Evolutionary conservation across 2,113 vertebrate species (phyloP), one percentile per base, ranked within the genome.

Genomic region (Halcyon malimbica): DNA sequence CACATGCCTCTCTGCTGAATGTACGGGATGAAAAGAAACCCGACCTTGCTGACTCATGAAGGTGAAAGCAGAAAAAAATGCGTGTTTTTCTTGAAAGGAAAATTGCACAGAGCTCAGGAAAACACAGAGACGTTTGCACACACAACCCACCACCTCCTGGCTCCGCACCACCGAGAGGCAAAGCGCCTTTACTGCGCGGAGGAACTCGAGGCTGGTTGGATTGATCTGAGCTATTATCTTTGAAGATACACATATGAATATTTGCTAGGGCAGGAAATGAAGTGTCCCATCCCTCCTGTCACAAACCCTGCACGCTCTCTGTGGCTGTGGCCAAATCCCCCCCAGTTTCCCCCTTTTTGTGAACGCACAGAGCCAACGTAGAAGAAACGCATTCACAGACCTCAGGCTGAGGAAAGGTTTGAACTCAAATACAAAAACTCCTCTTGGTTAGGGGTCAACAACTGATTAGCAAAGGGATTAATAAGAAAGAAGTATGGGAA

Each of bases 251-350:
- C 1, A 51, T 28, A 3, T 5, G 46, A 28, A 35, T 33, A 19
- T 33, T 15, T 24, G 18, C 48, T 29, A 33, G 8, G 15, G 63
- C 23, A 25, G 56, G 10, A 44, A 33, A 14, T 1, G 5, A n/a
- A 23, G n/a, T 1, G 10, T 13, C 37, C 70, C 48, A 6, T 7
- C 41, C 35, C 26, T 11, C 16, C 75, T 23, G n/a, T 16, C n/a
- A 25, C 31, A 26, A 35, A 9, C 24, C 8, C 50, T 3, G 11
- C 3, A 0, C 0, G 1, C 16, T 67, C 18, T 10, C 59, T 5
- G 18, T 4, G 69, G 63, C 65, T 44, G 20, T 2, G 29, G 23
- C 62, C 77, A 71, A 68, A 44, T 13, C 23, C 57, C 46, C 62
- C 59, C 6, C 56, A n/a, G 25, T 17, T 4, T 10, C 9, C 37